These are phyloP conservation scores for Zootermopsis nevadensis DNA, from an alignment of 2,888 invertebrate genomes.

Conservation along the genomic window DNA sequence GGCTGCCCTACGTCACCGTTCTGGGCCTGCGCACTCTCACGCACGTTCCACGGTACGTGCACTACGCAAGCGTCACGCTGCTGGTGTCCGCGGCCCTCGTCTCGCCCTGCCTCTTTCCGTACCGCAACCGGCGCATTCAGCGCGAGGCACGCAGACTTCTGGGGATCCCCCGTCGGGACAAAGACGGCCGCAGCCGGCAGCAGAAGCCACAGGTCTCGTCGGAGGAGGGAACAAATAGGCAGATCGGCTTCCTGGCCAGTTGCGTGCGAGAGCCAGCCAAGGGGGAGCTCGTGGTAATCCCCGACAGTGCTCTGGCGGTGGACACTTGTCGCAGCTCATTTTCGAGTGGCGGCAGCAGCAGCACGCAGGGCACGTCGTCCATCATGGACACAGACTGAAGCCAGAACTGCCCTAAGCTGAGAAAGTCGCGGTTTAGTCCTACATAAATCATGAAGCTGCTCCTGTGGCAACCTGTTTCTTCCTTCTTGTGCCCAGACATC, in stretches of 20 bases:
- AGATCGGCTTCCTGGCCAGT: neutral
- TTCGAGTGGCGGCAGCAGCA: conserved; percentile 71
- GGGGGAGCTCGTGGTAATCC: conserved; percentile 66
- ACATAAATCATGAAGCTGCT: too few species aligned
- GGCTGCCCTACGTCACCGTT: conserved; percentile 67
- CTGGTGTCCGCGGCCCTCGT: conserved; percentile 72
- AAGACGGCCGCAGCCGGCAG: conserved; percentile 56
- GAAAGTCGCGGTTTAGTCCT: too few species aligned
- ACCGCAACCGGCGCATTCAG: conserved; percentile 76
- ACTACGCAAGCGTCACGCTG: conserved; percentile 60
- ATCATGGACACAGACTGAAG: conserved; percentile 57
- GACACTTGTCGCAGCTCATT: conserved; percentile 71
- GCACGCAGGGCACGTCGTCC: conserved; percentile 67
- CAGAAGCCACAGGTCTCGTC: conserved; percentile 59
- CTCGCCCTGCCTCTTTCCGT: conserved; percentile 82
- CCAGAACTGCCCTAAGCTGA: neutral
- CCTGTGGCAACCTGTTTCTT: too few species aligned
- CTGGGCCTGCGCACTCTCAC: conserved; percentile 57
- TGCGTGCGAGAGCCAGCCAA: conserved; percentile 12
- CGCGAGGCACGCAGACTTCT: conserved; percentile 68
- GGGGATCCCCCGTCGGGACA: conserved; percentile 55
- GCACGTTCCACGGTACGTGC: conserved; percentile 56
- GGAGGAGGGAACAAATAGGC: neutral
- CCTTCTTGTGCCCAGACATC: too few species aligned
- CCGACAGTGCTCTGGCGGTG: conserved; percentile 67